Percentiles rank a stretch among this genome's conserved stretches.
Conservation (phyloP, 2,888 invertebrate genomes). For the Rambutsinella grinnellia region DNA sequence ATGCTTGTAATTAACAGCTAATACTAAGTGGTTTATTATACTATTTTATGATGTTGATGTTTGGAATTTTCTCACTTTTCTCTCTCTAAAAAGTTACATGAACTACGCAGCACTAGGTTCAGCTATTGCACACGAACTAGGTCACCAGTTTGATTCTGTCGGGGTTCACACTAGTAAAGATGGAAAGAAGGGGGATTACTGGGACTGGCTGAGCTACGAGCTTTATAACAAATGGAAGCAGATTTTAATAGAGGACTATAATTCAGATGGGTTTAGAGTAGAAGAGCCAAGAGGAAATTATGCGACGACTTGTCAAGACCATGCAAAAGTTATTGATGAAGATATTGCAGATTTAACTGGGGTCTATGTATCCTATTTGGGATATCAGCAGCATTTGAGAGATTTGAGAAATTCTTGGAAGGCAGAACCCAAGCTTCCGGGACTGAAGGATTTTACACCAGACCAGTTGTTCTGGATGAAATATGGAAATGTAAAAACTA, state of each 20-base stretch:
- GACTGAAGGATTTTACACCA: conserved; percentile 31
- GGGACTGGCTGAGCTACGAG: conserved; percentile 53
- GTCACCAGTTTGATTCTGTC: conserved; percentile 33
- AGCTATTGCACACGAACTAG: conserved; percentile 28
- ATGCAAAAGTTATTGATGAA: conserved; percentile 40
- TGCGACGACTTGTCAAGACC: conserved; percentile 43
- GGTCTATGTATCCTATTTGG: conserved; percentile 30
- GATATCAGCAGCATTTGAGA: conserved; percentile 35
- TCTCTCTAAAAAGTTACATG: conserved; percentile 24
- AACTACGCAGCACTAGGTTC: conserved; percentile 42
- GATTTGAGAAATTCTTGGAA: conserved; percentile 39
- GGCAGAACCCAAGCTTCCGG: conserved; percentile 39
- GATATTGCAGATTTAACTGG: conserved; percentile 44
- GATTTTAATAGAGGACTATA: conserved; percentile 45
- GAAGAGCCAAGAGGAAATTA: conserved; percentile 45
- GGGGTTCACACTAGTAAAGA: conserved; percentile 42
- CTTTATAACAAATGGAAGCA: conserved; percentile 48
- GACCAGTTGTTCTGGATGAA: conserved; percentile 52
- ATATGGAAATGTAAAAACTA: conserved; percentile 43
- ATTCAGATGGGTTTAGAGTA: conserved; percentile 39
- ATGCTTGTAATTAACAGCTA: no score
- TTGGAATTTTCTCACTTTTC: not conserved
- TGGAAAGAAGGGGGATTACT: conserved; percentile 43
- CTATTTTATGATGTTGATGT: not conserved
- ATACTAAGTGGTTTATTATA: no score